Conservation (phyloP, 2,888 invertebrate genomes). For the Heliconius ismenius region DNA sequence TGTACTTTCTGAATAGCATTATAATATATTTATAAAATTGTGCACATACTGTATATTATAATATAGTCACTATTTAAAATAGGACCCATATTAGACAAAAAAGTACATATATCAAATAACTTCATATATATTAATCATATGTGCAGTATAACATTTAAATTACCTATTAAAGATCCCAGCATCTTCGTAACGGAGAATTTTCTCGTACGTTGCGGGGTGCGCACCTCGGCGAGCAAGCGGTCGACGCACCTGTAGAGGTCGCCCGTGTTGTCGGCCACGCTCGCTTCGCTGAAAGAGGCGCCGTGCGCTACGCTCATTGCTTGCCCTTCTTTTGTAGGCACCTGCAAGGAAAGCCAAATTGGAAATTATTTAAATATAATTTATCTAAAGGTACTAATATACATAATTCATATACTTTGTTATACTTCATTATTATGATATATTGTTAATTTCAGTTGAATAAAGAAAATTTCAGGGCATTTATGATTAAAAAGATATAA, state of each 20-base stretch:
- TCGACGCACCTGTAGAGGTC: slow-evolving; percentile 89
- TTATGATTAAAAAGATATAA: no score
- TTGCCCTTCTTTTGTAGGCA: slow-evolving; percentile 87
- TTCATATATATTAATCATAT: background rate
- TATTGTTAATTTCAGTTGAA: no score
- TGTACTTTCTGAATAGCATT: background rate
- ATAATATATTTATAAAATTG: no score
- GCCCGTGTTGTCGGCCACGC: slow-evolving; percentile 89
- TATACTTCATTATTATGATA: no score
- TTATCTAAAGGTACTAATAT: no score
- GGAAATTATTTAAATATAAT: background rate
- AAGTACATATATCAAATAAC: background rate
- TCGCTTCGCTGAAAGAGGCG: slow-evolving; percentile 90
- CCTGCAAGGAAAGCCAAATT: slow-evolving; percentile 69
- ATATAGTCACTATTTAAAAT: no score
- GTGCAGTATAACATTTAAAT: background rate
- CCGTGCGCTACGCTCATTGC: slow-evolving; percentile 85
- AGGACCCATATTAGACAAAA: no score
- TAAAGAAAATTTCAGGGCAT: no score
- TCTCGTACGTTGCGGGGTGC: slow-evolving; percentile 83
- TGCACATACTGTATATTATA: no score
- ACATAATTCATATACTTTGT: no score
- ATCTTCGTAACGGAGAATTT: slow-evolving; percentile 91
- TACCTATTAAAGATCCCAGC: slow-evolving; percentile 88
- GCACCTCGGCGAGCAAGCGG: slow-evolving; percentile 85